Evolutionary conservation across 2,113 vertebrate genomes (phyloP).

Genomic region (Crotalus viridis): DNA sequence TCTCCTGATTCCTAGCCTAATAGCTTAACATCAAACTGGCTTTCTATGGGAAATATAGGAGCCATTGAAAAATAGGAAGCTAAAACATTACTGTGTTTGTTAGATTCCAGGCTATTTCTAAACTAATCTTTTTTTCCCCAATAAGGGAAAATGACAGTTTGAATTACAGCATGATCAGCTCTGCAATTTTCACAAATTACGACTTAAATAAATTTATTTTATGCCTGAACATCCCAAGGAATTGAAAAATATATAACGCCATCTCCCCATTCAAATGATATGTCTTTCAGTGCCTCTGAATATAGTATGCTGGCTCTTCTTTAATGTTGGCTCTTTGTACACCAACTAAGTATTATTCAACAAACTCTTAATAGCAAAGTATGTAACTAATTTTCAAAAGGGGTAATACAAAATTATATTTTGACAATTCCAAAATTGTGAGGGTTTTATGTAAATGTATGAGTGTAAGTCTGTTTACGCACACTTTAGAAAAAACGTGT

Average conservation of each 20-base stretch:
- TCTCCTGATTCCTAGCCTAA: neutral
- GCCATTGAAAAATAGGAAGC: neutral
- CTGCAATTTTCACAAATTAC: constrained; percentile 49
- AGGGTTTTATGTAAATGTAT: constrained; percentile 28
- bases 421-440: constrained; percentile 55
- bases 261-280: neutral
- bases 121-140: neutral
- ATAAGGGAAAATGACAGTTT: constrained; percentile 28
- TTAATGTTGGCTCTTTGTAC: neutral
- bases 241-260: neutral
- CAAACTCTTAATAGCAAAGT: constrained; percentile 40
- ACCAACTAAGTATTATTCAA: fast-evolving
- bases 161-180: constrained; percentile 11
- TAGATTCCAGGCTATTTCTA: neutral
- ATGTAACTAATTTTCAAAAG: constrained; percentile 58
- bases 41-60: neutral
- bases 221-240: constrained; percentile 53
- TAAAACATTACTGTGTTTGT: neutral
- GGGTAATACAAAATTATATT: constrained; percentile 35
- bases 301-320: neutral
- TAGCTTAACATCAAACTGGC: neutral
- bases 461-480: constrained; percentile 21
- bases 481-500: constrained; percentile 58
- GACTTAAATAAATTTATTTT: constrained; percentile 49
- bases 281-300: constrained; percentile 32